Evolutionary conservation across 2,113 vertebrate genomes (phyloP), one percentile per base, ranked within the genome.

Genomic region (Rhinopomastus cyanomelas): DNA sequence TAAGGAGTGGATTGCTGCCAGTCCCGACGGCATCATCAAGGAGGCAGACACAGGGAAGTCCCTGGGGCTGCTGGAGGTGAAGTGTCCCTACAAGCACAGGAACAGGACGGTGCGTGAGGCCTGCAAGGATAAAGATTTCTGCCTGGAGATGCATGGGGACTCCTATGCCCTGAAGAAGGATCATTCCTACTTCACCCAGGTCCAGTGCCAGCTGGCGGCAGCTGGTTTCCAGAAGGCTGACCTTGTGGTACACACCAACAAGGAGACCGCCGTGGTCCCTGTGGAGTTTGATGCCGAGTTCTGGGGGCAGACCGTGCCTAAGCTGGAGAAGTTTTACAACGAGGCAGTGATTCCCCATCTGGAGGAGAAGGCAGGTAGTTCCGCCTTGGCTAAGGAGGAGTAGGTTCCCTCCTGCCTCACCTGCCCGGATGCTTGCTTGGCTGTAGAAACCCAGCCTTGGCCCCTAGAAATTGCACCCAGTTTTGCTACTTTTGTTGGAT

Each of bases 61-160:
- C 30, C 88, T 98, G 80, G 93, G 97, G 68, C 89, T 97, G 53
- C 87, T 98, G 94, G 98, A 98, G 88, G 98, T 98, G 44, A 98
- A 98, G 93, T 98, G 98, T 96, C 98, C 98, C 30, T 98, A 96
- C 89, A 98, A 98, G 80, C 98, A 98, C 95, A 95, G 96, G 55
- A 30, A 97, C 11, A 93, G 77, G 44, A 97, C 95, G 0, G 96
- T 98, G 76, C 94, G 88, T 0, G 96, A 98, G 55, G 98, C 98
- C 85, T 98, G 98, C 92, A 92, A 81, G 4, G 98, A 98, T 93
- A 81, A 48, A 2, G 39, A 66, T 11, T 98, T 98, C 97, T 98
- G 98, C 52, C 96, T 98, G 94, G 69, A 97, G 23, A 12, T 95
- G n/a, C 51, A 87, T 0, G 95, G 96, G 2, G 80, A 94, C 14